Evolutionary conservation across 2,888 invertebrate genomes (phyloP), one percentile per base, ranked within the genome.

Genomic region (Drosophila tanythrix): DNA sequence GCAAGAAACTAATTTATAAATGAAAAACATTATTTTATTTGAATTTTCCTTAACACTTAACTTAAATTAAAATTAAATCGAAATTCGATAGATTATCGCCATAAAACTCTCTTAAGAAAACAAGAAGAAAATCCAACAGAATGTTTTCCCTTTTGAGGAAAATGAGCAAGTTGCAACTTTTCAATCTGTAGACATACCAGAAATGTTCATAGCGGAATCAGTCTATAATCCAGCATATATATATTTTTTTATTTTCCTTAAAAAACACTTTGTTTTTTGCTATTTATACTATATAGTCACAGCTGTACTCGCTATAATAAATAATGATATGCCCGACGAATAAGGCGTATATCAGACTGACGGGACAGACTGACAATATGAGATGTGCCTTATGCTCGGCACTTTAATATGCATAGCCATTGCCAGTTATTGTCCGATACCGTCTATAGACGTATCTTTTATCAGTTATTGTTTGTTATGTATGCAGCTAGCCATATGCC

Each of bases 401-500:
- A 66, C 59, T 62, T 77, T 75, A 74, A 57, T 64, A 75, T 79
- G 79, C 79, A 66, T 1, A 52, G 38, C 75, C 58, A 60, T 57
- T 36, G 75, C 46, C 40, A 56, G 27, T 57, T 60, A 67, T 74
- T 69, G 52, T 65, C 46, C 60, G 66, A 53, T 61, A 43, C 70
- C 64, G 64, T 62, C 80, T 80, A 61, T 56, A 59, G 67, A 38
- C 51, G 40, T 55, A 46, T 63, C 35, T 68, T 48, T 62, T 64
- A 48, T 35, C 73, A 36, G 51, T 51, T 59, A 63, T 59, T 71
- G 46, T 50, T 15, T 55, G 57, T 59, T 76, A 79, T 79, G 79
- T 65, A 75, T 79, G 77, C 83, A 70, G 60, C 62, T 70, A 62
- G 66, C 73, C 50, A 50, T 63, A 74, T 75, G 66, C 73, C 50